Conservation (phyloP, 2,113 vertebrate genomes). For the Passer montanus region DNA sequence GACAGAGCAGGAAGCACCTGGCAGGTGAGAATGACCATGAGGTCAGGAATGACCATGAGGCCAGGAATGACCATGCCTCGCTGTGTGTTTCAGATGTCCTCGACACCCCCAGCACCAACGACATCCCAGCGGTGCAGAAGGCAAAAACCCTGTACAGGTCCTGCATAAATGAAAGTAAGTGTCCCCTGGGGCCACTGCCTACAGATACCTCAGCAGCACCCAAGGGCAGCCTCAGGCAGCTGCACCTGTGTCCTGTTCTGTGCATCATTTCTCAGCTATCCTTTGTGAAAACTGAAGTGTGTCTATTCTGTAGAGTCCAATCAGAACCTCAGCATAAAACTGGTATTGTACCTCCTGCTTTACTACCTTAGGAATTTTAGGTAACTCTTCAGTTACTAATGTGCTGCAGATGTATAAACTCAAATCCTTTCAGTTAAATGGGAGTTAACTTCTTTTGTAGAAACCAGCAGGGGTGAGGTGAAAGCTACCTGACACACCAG, state of each 20-base stretch:
- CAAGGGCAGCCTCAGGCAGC: not conserved
- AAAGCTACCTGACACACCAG: not conserved
- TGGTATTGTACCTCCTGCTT: not conserved
- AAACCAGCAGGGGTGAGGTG: not conserved
- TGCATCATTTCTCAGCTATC: not conserved
- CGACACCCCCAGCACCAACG: slow-evolving; percentile 69
- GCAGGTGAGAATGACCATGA: too few species aligned
- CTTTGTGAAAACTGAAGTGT: not conserved
- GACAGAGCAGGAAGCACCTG: not conserved
- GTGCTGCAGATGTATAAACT: not conserved
- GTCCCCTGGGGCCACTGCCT: not conserved
- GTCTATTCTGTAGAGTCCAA: fast-evolving
- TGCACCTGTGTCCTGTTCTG: not conserved
- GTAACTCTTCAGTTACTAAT: not conserved
- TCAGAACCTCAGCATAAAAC: not conserved
- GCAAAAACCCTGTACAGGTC: slow-evolving; percentile 92
- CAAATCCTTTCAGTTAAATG: not conserved
- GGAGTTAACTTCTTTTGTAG: not conserved
- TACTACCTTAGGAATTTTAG: not conserved
- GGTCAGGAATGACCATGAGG: too few species aligned
- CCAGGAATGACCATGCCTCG: too few species aligned
- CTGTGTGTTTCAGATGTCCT: slow-evolving; percentile 83
- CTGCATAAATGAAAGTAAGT: slow-evolving; percentile 93
- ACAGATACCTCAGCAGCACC: not conserved
- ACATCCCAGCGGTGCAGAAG: slow-evolving; percentile 84